Conservation (phyloP, 2,797 vertebrate genomes). For the Austrolebias charrua region DNA sequence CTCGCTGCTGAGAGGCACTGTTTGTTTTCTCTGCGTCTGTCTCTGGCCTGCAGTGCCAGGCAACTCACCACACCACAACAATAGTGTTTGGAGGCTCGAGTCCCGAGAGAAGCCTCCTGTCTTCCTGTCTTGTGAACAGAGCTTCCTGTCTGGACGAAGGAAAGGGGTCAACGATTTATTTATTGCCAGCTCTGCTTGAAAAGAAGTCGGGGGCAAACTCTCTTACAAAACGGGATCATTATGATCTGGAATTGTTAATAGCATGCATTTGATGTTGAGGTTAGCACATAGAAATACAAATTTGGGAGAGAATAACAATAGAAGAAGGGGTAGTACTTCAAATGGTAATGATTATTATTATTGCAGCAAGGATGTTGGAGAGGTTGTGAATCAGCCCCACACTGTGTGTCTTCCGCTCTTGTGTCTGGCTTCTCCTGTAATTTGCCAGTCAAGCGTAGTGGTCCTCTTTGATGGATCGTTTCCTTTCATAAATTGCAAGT, state of each 20-base stretch:
- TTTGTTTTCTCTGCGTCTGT: slow-evolving; percentile 82
- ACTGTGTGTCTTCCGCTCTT: slow-evolving; percentile 61
- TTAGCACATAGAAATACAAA: slow-evolving; percentile 52
- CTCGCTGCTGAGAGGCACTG: slow-evolving; percentile 60
- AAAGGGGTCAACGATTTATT: slow-evolving; percentile 76
- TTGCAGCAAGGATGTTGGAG: slow-evolving; percentile 69
- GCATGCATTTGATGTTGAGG: slow-evolving; percentile 79
- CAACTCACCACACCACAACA: slow-evolving; percentile 76
- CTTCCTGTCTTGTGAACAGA: slow-evolving; percentile 82
- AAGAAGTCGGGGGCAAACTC: slow-evolving; percentile 79
- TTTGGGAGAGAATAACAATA: slow-evolving; percentile 73
- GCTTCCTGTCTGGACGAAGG: slow-evolving; percentile 78
- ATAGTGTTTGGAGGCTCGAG: slow-evolving; percentile 82
- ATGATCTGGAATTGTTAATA: slow-evolving; percentile 75
- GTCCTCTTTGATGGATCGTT: slow-evolving; percentile 48
- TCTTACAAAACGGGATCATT: slow-evolving; percentile 65
- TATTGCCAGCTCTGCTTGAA: slow-evolving; percentile 78
- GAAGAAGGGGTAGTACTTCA: slow-evolving; percentile 76
- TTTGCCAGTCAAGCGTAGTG: slow-evolving; percentile 31
- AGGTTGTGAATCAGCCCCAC: slow-evolving; percentile 62
- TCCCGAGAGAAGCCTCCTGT: slow-evolving; percentile 81
- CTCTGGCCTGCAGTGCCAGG: slow-evolving; percentile 77
- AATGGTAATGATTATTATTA: slow-evolving; percentile 78
- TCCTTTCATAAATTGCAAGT: slow-evolving; percentile 29
- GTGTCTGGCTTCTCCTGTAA: slow-evolving; percentile 55